Conservation (phyloP, 2,113 vertebrate species). For the Notarius quadriscutis region DNA sequence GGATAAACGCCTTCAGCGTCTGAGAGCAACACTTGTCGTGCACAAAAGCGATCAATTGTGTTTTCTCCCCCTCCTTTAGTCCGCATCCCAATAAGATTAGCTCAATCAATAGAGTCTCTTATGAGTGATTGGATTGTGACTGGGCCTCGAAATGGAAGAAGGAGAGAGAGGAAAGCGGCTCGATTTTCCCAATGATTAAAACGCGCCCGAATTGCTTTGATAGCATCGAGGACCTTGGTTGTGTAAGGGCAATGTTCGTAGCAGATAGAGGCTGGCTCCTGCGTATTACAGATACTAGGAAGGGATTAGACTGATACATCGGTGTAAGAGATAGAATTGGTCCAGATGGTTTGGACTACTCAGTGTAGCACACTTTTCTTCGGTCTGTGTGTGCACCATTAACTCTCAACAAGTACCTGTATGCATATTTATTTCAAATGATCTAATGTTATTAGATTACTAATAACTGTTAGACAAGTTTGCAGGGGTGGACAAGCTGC, state of each 20-base stretch:
- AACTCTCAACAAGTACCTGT: neutral
- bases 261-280: constrained; percentile 64
- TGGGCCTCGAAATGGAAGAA: constrained; percentile 56
- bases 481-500: neutral
- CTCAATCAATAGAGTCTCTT: constrained; percentile 81
- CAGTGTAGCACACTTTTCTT: neutral
- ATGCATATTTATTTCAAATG: neutral
- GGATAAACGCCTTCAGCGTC: constrained; percentile 64
- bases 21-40: constrained; percentile 73
- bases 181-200: constrained; percentile 83
- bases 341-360: neutral
- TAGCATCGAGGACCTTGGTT: constrained; percentile 80
- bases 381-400: neutral
- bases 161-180: constrained; percentile 62
- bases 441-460: neutral
- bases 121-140: constrained; percentile 80
- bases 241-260: constrained; percentile 69
- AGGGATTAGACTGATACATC: constrained; percentile 20
- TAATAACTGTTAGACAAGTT: neutral
- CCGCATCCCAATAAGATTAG: constrained; percentile 80
- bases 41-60: constrained; percentile 77
- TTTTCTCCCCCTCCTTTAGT: constrained; percentile 64
- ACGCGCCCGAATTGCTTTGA: constrained; percentile 76
- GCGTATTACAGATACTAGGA: constrained; percentile 46
- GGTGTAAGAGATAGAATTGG: neutral